Percentiles rank a stretch among this genome's conserved stretches.
Evolutionary conservation across 1,140 invertebrate genomes (phyloP).

Genomic region (Drosophila prosaltans): DNA sequence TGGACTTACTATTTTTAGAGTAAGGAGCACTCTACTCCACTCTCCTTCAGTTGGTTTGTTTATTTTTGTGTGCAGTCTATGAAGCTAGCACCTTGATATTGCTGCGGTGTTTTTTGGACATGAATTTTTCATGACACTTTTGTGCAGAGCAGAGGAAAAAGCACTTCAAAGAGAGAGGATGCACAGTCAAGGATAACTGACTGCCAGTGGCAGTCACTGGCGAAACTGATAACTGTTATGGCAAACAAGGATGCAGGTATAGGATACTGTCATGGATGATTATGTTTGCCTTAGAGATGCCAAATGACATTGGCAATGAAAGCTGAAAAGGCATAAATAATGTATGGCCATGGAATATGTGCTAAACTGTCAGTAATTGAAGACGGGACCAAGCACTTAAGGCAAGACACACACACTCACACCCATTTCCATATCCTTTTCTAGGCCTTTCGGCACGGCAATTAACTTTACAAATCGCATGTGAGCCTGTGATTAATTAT

Average conservation of each 20-base stretch:
- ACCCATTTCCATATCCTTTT: conserved; percentile 22
- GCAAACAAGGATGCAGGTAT: conserved; percentile 41
- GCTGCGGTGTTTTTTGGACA: conserved; percentile 47
- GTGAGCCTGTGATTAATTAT: conserved; percentile 81
- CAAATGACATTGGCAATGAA: conserved; percentile 6
- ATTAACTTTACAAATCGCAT: conserved; percentile 82
- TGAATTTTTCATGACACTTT: conserved; percentile 74
- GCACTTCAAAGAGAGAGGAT: conserved; percentile 40
- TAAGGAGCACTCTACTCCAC: too few relatives aligned
- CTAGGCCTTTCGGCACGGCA: conserved; percentile 73
- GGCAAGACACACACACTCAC: conserved; percentile 13
- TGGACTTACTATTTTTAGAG: neutral
- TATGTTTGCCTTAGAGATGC: conserved; percentile 31
- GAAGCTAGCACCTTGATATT: conserved; percentile 37
- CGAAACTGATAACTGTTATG: conserved; percentile 23
- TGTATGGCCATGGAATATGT: conserved; percentile 64
- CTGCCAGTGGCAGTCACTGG: neutral
- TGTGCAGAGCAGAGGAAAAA: conserved; percentile 39
- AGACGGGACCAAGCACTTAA: conserved; percentile 72
- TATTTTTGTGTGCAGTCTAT: conserved; percentile 18
- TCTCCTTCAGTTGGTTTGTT: neutral
- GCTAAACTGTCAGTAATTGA: conserved; percentile 77
- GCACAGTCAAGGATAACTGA: conserved; percentile 36
- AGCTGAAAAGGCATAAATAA: conserved; percentile 55
- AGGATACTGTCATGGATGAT: conserved; percentile 21